Conservation (phyloP, 1,140 invertebrate species). For the Drosophila murphyi region DNA sequence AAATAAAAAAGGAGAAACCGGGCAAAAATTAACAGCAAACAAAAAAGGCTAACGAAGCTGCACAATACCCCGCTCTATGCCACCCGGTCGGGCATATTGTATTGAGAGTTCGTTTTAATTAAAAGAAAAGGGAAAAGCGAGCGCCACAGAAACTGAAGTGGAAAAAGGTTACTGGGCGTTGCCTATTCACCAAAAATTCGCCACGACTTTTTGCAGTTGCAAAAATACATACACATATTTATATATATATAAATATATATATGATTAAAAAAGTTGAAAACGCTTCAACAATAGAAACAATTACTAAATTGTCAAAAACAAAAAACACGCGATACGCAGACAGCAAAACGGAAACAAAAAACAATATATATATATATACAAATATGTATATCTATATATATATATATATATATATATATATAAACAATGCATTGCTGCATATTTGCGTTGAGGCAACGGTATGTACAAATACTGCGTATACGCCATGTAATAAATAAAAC, state of each 20-base stretch:
- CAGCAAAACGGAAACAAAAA: constrained; percentile 20
- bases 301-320: constrained; percentile 68
- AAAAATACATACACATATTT: constrained; percentile 57
- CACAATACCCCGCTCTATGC: constrained; percentile 12
- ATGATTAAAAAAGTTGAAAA: constrained; percentile 75
- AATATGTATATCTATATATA: not conserved
- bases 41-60: constrained; percentile 62
- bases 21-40: constrained; percentile 74
- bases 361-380: constrained; percentile 10
- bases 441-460: constrained; percentile 37
- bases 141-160: constrained; percentile 10
- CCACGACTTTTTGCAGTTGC: constrained; percentile 39
- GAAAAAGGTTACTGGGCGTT: constrained; percentile 55
- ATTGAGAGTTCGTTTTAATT: constrained; percentile 82
- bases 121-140: constrained; percentile 64
- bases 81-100: constrained; percentile 66
- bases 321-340: constrained; percentile 23
- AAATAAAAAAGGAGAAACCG: constrained; percentile 31
- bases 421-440: constrained; percentile 59
- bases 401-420: constrained; percentile 9
- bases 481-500: constrained; percentile 73
- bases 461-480: constrained; percentile 72
- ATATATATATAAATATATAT: constrained; percentile 58
- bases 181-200: constrained; percentile 30
- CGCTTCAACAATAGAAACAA: constrained; percentile 70